Evolutionary conservation across 1,140 invertebrate genomes (phyloP).

Genomic region (Drosophila kurseongensis): DNA sequence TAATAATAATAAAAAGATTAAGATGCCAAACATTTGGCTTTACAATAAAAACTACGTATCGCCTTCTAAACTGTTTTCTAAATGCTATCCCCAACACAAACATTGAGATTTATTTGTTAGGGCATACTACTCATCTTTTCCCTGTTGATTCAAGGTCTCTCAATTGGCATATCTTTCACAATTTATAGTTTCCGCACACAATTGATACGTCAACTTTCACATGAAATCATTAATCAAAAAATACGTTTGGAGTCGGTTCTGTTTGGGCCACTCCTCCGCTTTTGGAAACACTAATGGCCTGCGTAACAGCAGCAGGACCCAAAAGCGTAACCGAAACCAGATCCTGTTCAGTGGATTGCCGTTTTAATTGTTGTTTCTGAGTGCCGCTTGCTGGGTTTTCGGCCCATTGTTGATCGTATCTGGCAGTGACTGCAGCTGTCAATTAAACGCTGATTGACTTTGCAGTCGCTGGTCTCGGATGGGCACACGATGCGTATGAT

Average conservation of each 20-base stretch:
- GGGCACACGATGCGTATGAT: slow-evolving; percentile 70
- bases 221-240: slow-evolving; percentile 27
- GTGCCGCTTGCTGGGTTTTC: slow-evolving; percentile 22
- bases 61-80: no score
- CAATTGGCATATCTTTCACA: background rate
- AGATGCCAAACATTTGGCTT: no score
- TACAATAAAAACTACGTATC: no score
- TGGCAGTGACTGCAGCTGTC: slow-evolving; percentile 70
- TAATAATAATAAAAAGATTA: no score
- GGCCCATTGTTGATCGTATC: slow-evolving; percentile 22
- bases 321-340: slow-evolving; percentile 23
- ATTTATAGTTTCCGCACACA: background rate
- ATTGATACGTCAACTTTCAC: background rate
- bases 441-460: slow-evolving; percentile 80
- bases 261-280: background rate
- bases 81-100: no score
- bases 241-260: slow-evolving; percentile 6
- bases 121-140: no score
- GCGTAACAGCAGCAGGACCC: slow-evolving; percentile 3
- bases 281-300: slow-evolving; percentile 23
- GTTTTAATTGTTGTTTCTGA: slow-evolving; percentile 39
- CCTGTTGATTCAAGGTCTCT: background rate
- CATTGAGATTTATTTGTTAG: no score
- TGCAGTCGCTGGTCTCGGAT: slow-evolving; percentile 41
- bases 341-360: slow-evolving; percentile 41